Evolutionary conservation across 2,797 vertebrate species (phyloP), one percentile per base, ranked within the genome.

Genomic region (Anguilla pacifica): DNA sequence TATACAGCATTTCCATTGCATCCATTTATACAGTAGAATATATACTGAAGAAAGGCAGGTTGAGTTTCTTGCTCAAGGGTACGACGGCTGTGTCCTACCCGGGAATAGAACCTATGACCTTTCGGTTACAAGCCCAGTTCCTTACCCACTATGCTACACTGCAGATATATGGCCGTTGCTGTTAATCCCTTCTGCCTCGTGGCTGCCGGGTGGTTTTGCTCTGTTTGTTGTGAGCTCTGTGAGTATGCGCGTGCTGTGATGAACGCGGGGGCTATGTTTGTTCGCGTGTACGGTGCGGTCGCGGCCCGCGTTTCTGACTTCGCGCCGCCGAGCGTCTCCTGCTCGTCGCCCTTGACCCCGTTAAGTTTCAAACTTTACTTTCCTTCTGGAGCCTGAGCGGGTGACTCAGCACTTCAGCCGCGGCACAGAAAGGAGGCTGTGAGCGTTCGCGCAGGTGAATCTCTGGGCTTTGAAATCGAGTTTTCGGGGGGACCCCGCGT

Each of bases 391-490:
- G 7, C 64, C 7, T 28, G 70, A 84, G 85, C 87, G 87, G 81
- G 79, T 61, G 86, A 89, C 88, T 28, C 84, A 88, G 82, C 43
- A 49, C 72, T 86, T 28, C 74, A 67, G 15, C 86, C 77, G 35
- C 25, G 46, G 22, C 79, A 25, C 43, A 43, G 79, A 19, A 31
- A 51, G 22, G 25, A 25, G 43, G 46, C 22, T 49, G 46, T 19
- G 74, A 7, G 3, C 3, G 4, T 19, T 39, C 19, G 22, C 11
- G 11, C 39, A 39, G 5, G 39, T 35, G 31, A 79, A 79, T 90
- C 89, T 91, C 89, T 90, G 88, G 89, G 91, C 46, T 70, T 43
- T 89, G 92, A 91, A 90, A 81, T 61, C 83, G 88, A 88, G n/a
- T 28, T 10, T 57, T 3, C 91, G 87, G 88, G 86, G 86, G 85